Base-by-base conservation (phyloP, 2,888 invertebrate species). In the Eremobia ochroleuca region DNA sequence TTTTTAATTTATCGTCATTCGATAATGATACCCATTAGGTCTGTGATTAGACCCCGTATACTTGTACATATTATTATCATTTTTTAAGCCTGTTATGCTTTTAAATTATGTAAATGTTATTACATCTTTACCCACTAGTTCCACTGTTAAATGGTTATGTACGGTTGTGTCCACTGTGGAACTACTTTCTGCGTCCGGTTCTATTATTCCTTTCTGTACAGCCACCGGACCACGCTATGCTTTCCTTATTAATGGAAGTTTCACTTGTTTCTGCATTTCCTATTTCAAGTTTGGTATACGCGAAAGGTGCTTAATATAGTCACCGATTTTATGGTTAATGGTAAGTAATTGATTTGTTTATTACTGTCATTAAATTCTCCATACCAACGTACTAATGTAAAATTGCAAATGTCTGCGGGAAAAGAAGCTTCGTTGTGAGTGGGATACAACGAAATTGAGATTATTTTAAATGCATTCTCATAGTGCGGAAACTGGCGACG, bases 141-240 rank as follows among this genome's bases (percentile, higher is more conserved):
- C 25, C 1, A 43, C n/a, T 37, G n/a, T 28, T 34, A 43, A 6
- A 49, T 40, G 0, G 43, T n/a, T 52, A 37, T 15, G 15, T 34
- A 34, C 13, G 8, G 3, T 25, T 34, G 18, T 46, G 52, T 66
- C 75, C n/a, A 46, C 58, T 25, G 8, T 28, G 25, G 1, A 65
- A 43, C 40, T 15, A 78, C 43, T 73, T 62, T 70, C 73, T 52
- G 66, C 18, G 43, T 70, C 82, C 82, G 79, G 84, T 78, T 83
- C 25, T 79, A 62, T 78, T 83, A 81, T 72, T 69, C 5, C 37
- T 68, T 68, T 64, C 82, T 28, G 15, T 8, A 4, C 67, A 18
- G 28, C 58, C 66, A 28, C 43, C n/a, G 70, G 37, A 62, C 21
- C 4, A 28, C 52, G 37, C 55, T 40, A 40, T 58, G 34, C 61